Conservation (phyloP, 2,888 invertebrate species). For the Hyposoter didymator region DNA sequence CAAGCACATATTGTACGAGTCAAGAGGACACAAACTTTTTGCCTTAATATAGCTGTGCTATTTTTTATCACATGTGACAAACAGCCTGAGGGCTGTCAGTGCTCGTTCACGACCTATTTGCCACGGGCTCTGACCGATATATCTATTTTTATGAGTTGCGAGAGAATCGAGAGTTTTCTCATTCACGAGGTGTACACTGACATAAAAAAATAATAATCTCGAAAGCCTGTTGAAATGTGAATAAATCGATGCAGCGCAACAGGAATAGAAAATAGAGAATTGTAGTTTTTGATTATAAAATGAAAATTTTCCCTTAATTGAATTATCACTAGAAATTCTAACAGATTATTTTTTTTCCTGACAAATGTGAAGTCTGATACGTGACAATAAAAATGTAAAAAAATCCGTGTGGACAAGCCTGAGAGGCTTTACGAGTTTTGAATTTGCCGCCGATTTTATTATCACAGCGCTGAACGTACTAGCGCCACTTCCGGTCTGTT, state of each 20-base stretch:
- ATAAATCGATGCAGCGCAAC: not conserved
- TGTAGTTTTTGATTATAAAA: not conserved
- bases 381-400: not conserved
- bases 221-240: slow-evolving; percentile 7
- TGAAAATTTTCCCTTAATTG: not conserved
- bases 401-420: not conserved
- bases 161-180: not conserved
- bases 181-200: not conserved
- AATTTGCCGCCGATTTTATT: not conserved
- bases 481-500: slow-evolving; percentile 7
- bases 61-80: slow-evolving; percentile 46
- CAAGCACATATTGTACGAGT: slow-evolving; percentile 15
- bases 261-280: not conserved
- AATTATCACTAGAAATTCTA: not conserved
- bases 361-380: not conserved
- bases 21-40: slow-evolving; percentile 36
- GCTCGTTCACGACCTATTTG: slow-evolving; percentile 35
- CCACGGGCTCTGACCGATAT: slow-evolving; percentile 12
- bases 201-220: not conserved
- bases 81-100: slow-evolving; percentile 25
- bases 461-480: not conserved
- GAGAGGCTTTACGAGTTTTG: not conserved
- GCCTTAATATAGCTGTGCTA: slow-evolving; percentile 39
- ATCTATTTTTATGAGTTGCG: slow-evolving; percentile 34
- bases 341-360: not conserved